These are phyloP conservation scores for Micrasema longulum DNA, from an alignment of 1,140 invertebrate genomes.

Conservation along the genomic window DNA sequence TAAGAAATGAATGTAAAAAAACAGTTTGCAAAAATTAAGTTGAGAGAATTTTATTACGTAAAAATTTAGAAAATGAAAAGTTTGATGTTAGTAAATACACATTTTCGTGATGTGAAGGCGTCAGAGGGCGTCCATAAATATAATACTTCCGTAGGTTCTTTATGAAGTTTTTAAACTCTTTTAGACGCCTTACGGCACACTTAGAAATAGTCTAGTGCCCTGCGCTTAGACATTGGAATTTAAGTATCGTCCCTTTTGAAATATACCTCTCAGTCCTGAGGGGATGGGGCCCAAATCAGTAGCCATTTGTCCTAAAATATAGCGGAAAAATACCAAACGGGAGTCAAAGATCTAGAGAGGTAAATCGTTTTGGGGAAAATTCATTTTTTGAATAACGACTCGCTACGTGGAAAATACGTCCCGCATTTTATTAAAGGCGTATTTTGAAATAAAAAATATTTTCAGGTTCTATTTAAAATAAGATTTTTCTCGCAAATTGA, in stretches of 20 bases:
- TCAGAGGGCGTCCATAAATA: not conserved
- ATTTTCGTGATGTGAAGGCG: not conserved
- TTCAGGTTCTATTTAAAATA: too few species aligned
- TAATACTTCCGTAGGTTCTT: conserved; percentile 2
- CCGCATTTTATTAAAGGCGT: not conserved
- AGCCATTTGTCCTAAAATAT: conserved; percentile 34
- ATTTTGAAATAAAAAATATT: too few species aligned
- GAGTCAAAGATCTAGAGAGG: conserved; percentile 21
- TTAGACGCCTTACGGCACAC: conserved; percentile 17
- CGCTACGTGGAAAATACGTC: conserved; percentile 11
- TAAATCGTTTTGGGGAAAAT: conserved; percentile 29
- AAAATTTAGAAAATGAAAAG: too few species aligned
- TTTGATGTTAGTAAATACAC: not conserved
- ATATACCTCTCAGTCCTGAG: conserved; percentile 18
- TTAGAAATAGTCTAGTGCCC: conserved; percentile 6
- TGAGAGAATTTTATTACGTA: too few species aligned
- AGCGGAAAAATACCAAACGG: conserved; percentile 4
- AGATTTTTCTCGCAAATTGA: too few species aligned
- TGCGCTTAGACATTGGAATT: conserved; percentile 16
- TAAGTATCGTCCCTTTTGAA: conserved; percentile 29
- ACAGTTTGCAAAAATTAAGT: too few species aligned
- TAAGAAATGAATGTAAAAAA: not conserved
- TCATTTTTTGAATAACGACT: conserved; percentile 26
- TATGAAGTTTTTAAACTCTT: not conserved
- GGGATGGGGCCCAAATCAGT: conserved; percentile 12